Conservation (phyloP, 2,113 vertebrate genomes). For the Brachypodius melanocephalos region DNA sequence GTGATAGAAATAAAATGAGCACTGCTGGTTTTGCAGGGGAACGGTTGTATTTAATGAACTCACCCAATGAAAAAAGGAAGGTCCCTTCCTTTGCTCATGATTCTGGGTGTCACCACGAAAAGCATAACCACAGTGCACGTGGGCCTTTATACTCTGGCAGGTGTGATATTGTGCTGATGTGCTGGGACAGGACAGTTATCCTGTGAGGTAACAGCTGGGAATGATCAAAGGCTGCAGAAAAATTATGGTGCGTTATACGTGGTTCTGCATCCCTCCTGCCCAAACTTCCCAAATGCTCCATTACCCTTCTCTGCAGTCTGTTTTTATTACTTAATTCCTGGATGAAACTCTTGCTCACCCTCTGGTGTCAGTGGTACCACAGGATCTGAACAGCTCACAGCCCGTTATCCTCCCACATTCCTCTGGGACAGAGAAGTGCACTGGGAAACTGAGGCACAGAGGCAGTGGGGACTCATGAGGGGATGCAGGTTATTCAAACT, state of each 20-base stretch:
- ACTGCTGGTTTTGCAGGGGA: not conserved
- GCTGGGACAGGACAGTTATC: not conserved
- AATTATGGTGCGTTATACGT: accelerated
- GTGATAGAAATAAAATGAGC: not conserved
- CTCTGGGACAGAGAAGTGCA: not conserved
- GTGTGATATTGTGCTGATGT: not conserved
- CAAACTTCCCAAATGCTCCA: not conserved
- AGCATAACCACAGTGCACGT: not conserved
- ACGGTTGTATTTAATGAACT: not conserved
- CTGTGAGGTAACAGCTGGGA: not conserved
- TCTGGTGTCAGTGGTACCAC: not conserved
- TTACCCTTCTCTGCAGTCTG: not conserved
- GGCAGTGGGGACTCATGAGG: not conserved
- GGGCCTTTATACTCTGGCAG: not conserved
- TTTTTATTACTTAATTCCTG: not conserved
- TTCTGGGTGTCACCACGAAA: not conserved
- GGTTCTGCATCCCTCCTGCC: not conserved
- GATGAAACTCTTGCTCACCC: not conserved
- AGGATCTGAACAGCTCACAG: accelerated
- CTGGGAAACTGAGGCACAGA: not conserved
- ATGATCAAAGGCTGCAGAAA: not conserved
- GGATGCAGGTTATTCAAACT: not conserved
- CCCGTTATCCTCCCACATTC: accelerated
- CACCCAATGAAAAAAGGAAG: not conserved
- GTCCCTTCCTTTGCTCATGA: not conserved